Evolutionary conservation across 2,113 vertebrate genomes (phyloP).

Genomic region (Misgurnus mizolepis): DNA sequence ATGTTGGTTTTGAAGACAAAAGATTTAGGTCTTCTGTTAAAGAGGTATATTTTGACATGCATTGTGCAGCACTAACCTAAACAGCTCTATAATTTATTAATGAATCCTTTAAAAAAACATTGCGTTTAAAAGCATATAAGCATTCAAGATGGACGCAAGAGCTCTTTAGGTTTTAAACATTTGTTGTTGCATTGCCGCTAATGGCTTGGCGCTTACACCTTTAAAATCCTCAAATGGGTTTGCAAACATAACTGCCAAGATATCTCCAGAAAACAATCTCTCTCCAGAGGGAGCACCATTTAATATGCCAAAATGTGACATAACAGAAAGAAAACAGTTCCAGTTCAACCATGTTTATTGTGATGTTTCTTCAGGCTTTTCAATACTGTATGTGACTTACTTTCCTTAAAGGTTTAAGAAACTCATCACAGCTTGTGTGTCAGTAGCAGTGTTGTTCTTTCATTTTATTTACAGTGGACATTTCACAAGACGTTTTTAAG

Average conservation of each 20-base stretch:
- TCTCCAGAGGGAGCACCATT: not conserved
- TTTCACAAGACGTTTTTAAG: no score
- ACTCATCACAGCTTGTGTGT: no score
- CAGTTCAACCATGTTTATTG: no score
- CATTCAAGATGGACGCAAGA: not conserved
- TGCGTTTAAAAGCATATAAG: not conserved
- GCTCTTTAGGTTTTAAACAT: constrained; percentile 4
- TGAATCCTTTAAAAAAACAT: not conserved
- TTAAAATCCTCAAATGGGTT: constrained; percentile 25
- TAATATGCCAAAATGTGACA: constrained; percentile 1
- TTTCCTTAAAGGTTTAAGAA: no score
- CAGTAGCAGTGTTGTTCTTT: no score
- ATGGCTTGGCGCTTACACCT: constrained; percentile 9
- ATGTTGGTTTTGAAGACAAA: not conserved
- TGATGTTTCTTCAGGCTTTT: no score
- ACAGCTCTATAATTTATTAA: constrained; percentile 10
- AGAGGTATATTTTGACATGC: not conserved
- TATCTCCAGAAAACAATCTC: not conserved
- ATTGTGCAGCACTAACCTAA: not conserved
- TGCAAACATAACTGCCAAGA: constrained; percentile 3
- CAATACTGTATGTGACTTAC: no score
- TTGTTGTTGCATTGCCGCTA: constrained; percentile 10
- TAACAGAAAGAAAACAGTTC: not conserved
- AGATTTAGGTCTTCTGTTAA: not conserved
- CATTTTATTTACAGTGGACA: no score